Evolutionary conservation across 2,888 invertebrate species (phyloP).

Genomic region (Tenthredo mesomela): DNA sequence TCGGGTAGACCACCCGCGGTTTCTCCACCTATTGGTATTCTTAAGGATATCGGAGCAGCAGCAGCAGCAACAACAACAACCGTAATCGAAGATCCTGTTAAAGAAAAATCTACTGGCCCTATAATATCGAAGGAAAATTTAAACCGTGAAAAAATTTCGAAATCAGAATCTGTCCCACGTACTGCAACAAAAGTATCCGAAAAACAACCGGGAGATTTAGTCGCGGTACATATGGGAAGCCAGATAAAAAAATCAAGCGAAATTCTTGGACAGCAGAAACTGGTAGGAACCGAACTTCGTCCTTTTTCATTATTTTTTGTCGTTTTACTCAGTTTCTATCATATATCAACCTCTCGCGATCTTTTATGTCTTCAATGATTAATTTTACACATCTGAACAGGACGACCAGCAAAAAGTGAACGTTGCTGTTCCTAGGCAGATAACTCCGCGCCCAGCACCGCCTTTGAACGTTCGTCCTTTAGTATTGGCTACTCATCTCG

Average conservation of each 20-base stretch:
- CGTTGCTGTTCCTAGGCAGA: conserved; percentile 65
- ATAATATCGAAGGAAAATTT: neutral
- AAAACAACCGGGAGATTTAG: neutral
- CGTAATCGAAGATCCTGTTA: neutral
- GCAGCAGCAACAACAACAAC: neutral
- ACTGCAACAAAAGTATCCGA: neutral
- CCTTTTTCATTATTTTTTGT: neutral
- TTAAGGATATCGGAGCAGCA: neutral
- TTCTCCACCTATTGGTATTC: neutral
- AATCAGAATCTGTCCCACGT: neutral
- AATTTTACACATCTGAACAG: conserved; percentile 54
- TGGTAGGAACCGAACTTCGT: neutral
- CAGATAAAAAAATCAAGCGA: neutral
- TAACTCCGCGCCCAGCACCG: conserved; percentile 60
- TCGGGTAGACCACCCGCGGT: neutral
- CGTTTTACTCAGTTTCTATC: neutral
- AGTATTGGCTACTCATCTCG: conserved; percentile 69
- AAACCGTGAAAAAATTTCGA: neutral
- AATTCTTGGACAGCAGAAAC: neutral
- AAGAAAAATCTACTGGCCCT: neutral
- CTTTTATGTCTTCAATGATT: neutral
- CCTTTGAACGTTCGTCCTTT: conserved; percentile 64
- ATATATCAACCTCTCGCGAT: neutral
- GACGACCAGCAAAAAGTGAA: conserved; percentile 58
- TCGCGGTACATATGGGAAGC: neutral